Percentiles rank a stretch among this genome's conserved stretches.
Evolutionary conservation across 2,888 invertebrate genomes (phyloP).

Genomic region (Agapostemon virescens): DNA sequence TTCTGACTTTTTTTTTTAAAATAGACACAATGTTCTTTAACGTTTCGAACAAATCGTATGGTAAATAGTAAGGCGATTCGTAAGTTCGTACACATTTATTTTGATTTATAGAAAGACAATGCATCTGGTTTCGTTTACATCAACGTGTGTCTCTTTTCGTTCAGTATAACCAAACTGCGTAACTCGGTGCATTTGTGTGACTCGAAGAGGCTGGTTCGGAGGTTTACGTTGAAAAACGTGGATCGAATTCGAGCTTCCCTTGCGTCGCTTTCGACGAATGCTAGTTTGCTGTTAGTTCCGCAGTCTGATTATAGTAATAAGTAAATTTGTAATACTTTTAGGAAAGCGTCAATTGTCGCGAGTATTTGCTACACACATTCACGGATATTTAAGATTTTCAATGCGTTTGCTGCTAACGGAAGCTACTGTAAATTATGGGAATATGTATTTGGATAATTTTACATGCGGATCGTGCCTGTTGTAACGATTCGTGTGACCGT

Average conservation of each 20-base stretch:
- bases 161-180: not conserved
- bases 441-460: not conserved
- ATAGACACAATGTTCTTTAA: not conserved
- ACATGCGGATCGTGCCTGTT: no score
- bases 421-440: not conserved
- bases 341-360: not conserved
- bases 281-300: not conserved
- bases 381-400: no score
- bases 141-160: not conserved
- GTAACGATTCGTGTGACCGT: not conserved
- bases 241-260: not conserved
- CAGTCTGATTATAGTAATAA: not conserved
- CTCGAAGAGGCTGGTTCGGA: not conserved
- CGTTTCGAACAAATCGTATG: not conserved
- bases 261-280: not conserved
- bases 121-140: not conserved
- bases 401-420: not conserved
- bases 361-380: not conserved
- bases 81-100: not conserved
- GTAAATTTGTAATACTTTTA: not conserved
- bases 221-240: not conserved
- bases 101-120: not conserved
- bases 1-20: no score
- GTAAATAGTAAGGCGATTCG: not conserved
- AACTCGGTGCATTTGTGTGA: not conserved